Evolutionary conservation across 2,113 vertebrate genomes (phyloP).

Genomic region (Alces alces): DNA sequence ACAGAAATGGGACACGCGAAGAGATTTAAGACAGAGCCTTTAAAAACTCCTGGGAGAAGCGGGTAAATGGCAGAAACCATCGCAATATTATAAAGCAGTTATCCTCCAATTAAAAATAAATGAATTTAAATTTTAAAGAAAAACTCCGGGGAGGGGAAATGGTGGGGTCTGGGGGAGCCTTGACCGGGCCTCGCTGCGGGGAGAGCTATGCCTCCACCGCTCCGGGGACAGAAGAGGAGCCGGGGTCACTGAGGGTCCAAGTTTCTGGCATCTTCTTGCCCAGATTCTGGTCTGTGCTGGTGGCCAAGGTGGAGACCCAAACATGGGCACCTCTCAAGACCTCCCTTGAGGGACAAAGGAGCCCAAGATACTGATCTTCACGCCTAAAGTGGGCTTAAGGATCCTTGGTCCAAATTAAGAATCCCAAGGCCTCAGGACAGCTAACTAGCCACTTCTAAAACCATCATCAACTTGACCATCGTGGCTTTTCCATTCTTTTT

Average conservation of each 20-base stretch:
- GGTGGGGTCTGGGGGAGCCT: not conserved
- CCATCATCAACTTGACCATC: not conserved
- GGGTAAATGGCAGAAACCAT: not conserved
- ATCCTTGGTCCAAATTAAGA: not conserved
- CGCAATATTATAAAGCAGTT: not conserved
- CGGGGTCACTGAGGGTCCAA: accelerated
- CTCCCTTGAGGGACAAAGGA: not conserved
- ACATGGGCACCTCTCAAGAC: not conserved
- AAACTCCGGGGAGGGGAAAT: not conserved
- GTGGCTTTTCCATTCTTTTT: not conserved
- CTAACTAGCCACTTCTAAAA: not conserved
- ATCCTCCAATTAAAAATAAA: not conserved
- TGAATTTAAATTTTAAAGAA: not conserved
- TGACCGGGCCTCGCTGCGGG: accelerated
- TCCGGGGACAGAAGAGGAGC: not conserved
- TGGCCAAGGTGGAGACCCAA: not conserved
- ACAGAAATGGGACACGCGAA: not conserved
- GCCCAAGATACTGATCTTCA: not conserved
- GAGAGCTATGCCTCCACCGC: accelerated
- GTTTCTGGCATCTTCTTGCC: not conserved
- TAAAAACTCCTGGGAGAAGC: not conserved
- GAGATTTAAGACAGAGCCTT: not conserved
- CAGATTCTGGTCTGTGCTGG: not conserved
- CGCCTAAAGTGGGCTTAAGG: too few relatives aligned
- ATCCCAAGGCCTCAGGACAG: not conserved